These are phyloP conservation scores for Schizotus pectinicornis DNA, from an alignment of 2,888 invertebrate genomes.

Conservation along the genomic window DNA sequence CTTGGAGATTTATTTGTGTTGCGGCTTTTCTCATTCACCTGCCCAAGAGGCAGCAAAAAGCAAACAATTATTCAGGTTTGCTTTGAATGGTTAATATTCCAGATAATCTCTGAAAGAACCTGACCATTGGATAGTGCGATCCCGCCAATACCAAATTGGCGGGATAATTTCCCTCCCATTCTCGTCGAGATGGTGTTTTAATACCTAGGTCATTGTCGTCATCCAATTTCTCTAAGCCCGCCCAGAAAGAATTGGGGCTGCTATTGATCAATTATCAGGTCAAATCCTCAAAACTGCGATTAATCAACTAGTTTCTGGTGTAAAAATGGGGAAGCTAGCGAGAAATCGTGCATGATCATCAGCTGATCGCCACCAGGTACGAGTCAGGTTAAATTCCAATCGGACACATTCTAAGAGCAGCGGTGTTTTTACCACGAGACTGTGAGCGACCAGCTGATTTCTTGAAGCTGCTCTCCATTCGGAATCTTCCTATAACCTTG, in stretches of 20 bases:
- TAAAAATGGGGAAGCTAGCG: no score
- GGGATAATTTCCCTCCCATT: constrained; percentile 10
- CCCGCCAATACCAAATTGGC: constrained; percentile 5
- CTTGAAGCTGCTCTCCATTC: no score
- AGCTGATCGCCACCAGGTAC: constrained; percentile 22
- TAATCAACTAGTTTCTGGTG: no score
- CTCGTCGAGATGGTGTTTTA: neutral
- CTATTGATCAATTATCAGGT: no score
- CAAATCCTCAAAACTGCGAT: no score
- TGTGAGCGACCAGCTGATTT: constrained; percentile 25
- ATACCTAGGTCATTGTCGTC: neutral
- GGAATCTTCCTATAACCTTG: neutral
- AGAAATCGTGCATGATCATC: no score
- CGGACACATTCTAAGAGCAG: constrained; percentile 26
- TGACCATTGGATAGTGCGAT: constrained; percentile 1
- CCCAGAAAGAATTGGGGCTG: no score
- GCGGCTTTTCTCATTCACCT: neutral
- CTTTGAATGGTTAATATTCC: neutral
- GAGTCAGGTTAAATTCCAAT: constrained; percentile 28
- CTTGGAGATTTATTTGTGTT: constrained; percentile 2
- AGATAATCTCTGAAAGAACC: neutral
- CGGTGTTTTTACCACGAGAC: constrained; percentile 14
- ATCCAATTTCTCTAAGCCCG: no score
- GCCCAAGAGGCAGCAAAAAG: neutral
- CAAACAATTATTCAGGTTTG: constrained; percentile 1